Percentiles rank a stretch among this genome's conserved stretches.
phyloP scores from a whole-genome alignment of 1,140 invertebrate genomes.

The Listronotus bonariensis region DNA sequence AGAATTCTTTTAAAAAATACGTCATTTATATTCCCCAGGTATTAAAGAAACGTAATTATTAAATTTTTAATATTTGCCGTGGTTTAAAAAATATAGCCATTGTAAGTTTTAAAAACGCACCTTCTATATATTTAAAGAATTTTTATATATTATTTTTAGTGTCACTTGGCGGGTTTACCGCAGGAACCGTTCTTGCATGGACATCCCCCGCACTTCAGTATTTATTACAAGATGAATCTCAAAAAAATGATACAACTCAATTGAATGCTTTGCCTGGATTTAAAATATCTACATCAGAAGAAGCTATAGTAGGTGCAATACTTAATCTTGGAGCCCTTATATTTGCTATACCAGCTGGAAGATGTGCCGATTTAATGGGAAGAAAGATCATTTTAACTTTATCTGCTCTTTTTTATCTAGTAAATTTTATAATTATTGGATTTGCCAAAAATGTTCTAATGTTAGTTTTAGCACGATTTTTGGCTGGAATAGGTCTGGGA shows the following conservation, averaged over 20 bases:
- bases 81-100: too few species aligned
- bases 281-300: constrained; percentile 50
- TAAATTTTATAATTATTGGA: constrained; percentile 77
- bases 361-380: constrained; percentile 75
- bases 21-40: too few species aligned
- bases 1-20: too few species aligned
- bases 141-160: constrained; percentile 66
- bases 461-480: constrained; percentile 73
- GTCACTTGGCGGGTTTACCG: constrained; percentile 70
- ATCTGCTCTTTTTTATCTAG: constrained; percentile 71
- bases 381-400: constrained; percentile 73
- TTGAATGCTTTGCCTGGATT: constrained; percentile 40
- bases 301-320: constrained; percentile 76
- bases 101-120: too few species aligned
- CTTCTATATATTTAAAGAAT: too few species aligned
- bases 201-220: constrained; percentile 77
- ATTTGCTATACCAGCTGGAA: constrained; percentile 72
- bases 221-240: constrained; percentile 47
- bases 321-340: constrained; percentile 77
- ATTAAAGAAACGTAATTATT: too few species aligned
- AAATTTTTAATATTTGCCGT: too few species aligned
- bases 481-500: constrained; percentile 75
- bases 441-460: constrained; percentile 64
- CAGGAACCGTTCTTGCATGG: constrained; percentile 78
- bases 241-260: constrained; percentile 7